Conservation (phyloP, 2,888 invertebrate genomes). For the Cephalotes varians region DNA sequence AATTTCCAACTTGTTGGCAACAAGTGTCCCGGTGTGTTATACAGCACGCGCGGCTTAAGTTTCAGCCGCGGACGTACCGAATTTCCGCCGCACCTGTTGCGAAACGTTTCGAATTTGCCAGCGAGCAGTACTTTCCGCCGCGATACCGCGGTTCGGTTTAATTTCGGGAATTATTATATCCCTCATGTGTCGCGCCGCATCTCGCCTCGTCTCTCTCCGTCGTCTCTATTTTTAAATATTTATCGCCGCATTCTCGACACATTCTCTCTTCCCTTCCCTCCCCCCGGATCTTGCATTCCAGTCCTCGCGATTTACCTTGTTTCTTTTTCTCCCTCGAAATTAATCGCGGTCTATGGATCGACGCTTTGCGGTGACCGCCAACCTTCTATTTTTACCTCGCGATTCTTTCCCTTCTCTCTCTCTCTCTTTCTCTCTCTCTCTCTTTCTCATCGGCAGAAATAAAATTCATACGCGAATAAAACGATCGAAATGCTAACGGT, state of each 20-base stretch:
- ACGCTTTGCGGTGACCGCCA: conserved; percentile 8
- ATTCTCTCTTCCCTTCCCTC: not conserved
- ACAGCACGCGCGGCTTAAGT: conserved; percentile 73
- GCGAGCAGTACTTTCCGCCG: conserved; percentile 65
- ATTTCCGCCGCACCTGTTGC: conserved; percentile 78
- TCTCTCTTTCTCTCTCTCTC: not conserved
- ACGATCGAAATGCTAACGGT: not conserved
- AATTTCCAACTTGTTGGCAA: conserved; percentile 75
- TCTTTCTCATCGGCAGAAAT: not conserved
- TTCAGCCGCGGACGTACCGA: conserved; percentile 74
- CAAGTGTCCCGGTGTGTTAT: conserved; percentile 74
- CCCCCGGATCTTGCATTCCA: conserved; percentile 56
- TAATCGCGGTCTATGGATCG: conserved; percentile 40
- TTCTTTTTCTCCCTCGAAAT: conserved; percentile 36
- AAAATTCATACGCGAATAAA: conserved; percentile 17
- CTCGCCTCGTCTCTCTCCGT: conserved; percentile 36
- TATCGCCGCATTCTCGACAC: conserved; percentile 62
- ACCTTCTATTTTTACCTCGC: conserved; percentile 29
- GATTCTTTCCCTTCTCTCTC: not conserved
- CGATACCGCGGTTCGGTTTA: conserved; percentile 62
- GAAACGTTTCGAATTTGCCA: conserved; percentile 77
- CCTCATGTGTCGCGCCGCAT: conserved; percentile 31
- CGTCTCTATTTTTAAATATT: conserved; percentile 74
- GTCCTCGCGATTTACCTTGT: conserved; percentile 42
- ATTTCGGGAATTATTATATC: conserved; percentile 72